phyloP scores from a whole-genome alignment of 2,113 vertebrate genomes.

The Cyprinodon tularosa region DNA sequence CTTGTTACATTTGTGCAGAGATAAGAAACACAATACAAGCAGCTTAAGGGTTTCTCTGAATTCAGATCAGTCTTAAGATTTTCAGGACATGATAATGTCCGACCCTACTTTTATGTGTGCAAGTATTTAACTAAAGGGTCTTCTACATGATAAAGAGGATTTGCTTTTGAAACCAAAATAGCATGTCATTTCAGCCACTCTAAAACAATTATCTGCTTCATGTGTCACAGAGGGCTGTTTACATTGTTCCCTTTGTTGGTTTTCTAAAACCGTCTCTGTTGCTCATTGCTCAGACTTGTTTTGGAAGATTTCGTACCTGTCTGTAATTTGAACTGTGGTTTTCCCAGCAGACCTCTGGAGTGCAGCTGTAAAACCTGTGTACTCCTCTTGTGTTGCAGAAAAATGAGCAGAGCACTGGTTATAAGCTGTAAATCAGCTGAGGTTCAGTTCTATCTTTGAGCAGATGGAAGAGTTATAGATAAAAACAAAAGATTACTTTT shows the following conservation, averaged over 20 bases:
- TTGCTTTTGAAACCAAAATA: slow-evolving; percentile 14
- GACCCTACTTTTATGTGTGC: not conserved
- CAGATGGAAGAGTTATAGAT: not conserved
- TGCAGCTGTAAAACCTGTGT: slow-evolving; percentile 15
- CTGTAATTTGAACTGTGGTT: slow-evolving; percentile 70
- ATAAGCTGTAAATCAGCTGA: not conserved
- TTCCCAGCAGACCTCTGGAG: slow-evolving; percentile 42
- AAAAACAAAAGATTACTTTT: not conserved
- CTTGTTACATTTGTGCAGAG: not conserved
- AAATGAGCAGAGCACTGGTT: slow-evolving; percentile 1
- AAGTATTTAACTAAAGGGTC: not conserved
- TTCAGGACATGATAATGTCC: not conserved
- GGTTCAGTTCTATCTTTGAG: not conserved
- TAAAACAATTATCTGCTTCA: slow-evolving; percentile 26
- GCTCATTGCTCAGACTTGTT: slow-evolving; percentile 59
- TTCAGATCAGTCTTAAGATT: not conserved
- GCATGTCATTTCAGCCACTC: slow-evolving; percentile 6
- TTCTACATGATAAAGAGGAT: slow-evolving; percentile 1
- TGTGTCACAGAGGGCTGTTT: slow-evolving; percentile 43
- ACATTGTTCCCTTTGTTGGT: slow-evolving; percentile 54
- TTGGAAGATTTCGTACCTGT: slow-evolving; percentile 69
- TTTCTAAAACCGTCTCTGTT: slow-evolving; percentile 52
- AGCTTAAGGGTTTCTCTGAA: not conserved
- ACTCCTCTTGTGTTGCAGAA: slow-evolving; percentile 10
- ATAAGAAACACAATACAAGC: not conserved